These are phyloP conservation scores for Artibeus lituratus DNA, from an alignment of 2,797 vertebrate species.

Conservation along the genomic window DNA sequence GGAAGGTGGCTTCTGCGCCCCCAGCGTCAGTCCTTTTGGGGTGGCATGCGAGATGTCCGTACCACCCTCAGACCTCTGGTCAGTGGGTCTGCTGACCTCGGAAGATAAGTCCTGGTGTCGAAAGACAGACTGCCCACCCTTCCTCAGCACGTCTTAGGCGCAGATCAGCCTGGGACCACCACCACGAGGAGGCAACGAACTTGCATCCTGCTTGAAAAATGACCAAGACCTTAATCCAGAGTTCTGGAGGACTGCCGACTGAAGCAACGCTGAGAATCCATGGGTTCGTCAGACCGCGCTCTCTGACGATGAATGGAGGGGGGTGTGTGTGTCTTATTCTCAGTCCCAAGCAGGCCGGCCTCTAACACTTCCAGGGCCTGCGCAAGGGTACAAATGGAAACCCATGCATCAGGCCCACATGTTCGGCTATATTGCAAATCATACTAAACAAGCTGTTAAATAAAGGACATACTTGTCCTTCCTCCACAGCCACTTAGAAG, in stretches of 20 bases:
- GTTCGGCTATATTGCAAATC: background rate
- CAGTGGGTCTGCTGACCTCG: background rate
- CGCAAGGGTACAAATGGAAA: background rate
- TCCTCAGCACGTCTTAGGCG: background rate
- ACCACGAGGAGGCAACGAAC: background rate
- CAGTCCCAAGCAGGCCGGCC: background rate
- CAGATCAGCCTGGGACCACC: background rate
- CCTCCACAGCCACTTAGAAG: background rate
- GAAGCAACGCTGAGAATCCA: background rate
- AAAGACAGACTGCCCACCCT: background rate
- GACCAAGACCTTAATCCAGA: background rate
- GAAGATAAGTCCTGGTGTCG: background rate
- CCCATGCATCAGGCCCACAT: background rate
- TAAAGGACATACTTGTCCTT: background rate
- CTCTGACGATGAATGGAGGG: background rate
- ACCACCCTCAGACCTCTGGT: background rate
- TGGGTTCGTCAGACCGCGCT: background rate
- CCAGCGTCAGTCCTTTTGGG: background rate
- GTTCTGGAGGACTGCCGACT: background rate
- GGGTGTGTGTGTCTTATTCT: background rate
- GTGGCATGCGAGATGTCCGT: background rate
- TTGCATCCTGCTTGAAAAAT: background rate
- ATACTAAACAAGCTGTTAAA: background rate
- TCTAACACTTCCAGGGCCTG: background rate
- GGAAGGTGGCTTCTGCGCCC: background rate